Evolutionary conservation across 2,797 vertebrate species (phyloP).

Genomic region (Pangasius djambal): DNA sequence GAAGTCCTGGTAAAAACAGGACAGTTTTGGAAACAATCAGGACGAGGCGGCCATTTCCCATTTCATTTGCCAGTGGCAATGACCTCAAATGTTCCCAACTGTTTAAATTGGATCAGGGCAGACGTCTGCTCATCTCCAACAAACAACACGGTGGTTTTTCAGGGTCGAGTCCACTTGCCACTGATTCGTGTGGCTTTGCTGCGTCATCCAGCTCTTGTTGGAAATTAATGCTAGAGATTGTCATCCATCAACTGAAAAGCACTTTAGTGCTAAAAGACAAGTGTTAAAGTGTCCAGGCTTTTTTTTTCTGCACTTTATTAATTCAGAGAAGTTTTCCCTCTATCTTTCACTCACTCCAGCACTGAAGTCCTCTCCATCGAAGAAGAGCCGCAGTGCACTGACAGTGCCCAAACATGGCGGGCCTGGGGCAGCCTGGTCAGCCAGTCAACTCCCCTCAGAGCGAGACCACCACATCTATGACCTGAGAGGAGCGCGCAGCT

Average conservation of each 20-base stretch:
- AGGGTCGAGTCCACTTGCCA: not conserved
- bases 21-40: not conserved
- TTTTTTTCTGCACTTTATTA: not conserved
- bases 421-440: conserved; percentile 77
- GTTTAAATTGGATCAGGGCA: not conserved
- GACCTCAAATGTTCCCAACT: not conserved
- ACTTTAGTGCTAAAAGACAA: not conserved
- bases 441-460: conserved; percentile 83
- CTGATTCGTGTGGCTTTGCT: not conserved
- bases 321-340: not conserved
- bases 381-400: conserved; percentile 86
- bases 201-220: not conserved
- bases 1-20: not conserved
- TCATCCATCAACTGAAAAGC: not conserved
- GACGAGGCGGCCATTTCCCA: not conserved
- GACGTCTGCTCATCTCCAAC: not conserved
- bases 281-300: not conserved
- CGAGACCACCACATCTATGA: conserved; percentile 85
- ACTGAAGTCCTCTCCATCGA: conserved; percentile 91
- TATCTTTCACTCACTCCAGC: conserved; percentile 68
- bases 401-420: conserved; percentile 78
- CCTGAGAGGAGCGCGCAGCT: conserved; percentile 82
- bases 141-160: not conserved
- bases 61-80: not conserved
- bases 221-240: not conserved